Conservation (phyloP, 2,113 vertebrate genomes). For the Mastomys coucha region DNA sequence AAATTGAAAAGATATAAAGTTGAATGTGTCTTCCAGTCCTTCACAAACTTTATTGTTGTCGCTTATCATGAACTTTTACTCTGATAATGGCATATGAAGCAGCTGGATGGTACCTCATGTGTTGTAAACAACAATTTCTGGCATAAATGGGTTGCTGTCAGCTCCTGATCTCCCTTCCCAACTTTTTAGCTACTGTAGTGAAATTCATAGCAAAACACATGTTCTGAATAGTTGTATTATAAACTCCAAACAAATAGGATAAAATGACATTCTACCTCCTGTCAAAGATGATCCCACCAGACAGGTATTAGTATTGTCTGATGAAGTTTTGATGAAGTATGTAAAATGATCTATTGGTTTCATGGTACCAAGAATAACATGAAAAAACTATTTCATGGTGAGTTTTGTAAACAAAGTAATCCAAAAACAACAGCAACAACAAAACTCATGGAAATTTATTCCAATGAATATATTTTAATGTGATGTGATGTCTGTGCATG, state of each 20-base stretch:
- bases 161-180: not conserved
- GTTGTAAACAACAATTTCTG: constrained; percentile 38
- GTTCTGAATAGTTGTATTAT: constrained; percentile 45
- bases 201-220: constrained; percentile 40
- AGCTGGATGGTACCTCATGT: not conserved
- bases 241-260: constrained; percentile 53
- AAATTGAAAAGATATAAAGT: constrained; percentile 54
- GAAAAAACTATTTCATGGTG: not conserved
- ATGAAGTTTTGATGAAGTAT: constrained; percentile 56
- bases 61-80: constrained; percentile 45
- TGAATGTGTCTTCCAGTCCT: not conserved
- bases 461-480: not conserved
- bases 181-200: not conserved
- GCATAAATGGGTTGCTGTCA: constrained; percentile 37
- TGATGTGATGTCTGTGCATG: not conserved
- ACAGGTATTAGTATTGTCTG: constrained; percentile 4
- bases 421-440: no score
- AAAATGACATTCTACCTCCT: constrained; percentile 30
- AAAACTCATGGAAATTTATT: not conserved
- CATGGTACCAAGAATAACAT: not conserved
- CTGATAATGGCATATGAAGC: constrained; percentile 7
- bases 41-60: constrained; percentile 31
- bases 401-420: not conserved
- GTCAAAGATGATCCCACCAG: constrained; percentile 29
- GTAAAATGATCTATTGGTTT: not conserved